Conservation (phyloP, 1,140 invertebrate genomes). For the Ceratina calcarata region DNA sequence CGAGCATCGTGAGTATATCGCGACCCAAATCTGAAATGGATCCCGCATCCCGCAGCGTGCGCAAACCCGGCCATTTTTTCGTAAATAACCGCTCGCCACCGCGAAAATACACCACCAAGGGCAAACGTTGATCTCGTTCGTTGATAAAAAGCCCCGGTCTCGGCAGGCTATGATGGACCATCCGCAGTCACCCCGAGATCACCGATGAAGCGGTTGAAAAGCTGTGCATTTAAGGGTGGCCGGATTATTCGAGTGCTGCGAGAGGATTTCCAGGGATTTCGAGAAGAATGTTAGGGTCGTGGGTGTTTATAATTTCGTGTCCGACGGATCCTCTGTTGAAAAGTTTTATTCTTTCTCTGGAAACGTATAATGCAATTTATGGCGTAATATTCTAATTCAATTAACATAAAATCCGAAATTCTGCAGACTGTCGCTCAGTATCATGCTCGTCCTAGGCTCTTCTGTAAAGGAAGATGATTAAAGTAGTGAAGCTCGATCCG, state of each 20-base stretch:
- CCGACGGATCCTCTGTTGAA: too few species aligned
- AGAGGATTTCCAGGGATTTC: background rate
- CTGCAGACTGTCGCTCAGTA: too few species aligned
- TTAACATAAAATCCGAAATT: too few species aligned
- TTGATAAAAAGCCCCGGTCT: background rate
- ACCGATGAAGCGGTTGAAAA: conserved; percentile 1
- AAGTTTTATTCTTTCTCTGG: too few species aligned
- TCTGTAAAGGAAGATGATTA: too few species aligned
- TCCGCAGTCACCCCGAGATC: conserved; percentile 4
- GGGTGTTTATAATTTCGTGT: background rate
- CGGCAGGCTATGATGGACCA: conserved; percentile 7
- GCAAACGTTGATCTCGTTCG: background rate
- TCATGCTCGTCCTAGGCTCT: too few species aligned
- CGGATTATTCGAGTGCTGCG: conserved; percentile 3
- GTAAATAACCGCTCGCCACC: background rate
- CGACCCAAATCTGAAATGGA: conserved; percentile 61
- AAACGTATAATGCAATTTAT: background rate
- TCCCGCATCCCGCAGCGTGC: conserved; percentile 14
- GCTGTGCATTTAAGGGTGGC: conserved; percentile 14
- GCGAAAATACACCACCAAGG: background rate
- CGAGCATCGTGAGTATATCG: conserved; percentile 50
- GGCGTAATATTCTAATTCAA: too few species aligned
- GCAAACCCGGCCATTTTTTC: conserved; percentile 13
- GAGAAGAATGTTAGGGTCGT: background rate
- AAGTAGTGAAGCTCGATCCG: too few species aligned